Conservation (phyloP, 2,797 vertebrate genomes). For the Falco cherrug region DNA sequence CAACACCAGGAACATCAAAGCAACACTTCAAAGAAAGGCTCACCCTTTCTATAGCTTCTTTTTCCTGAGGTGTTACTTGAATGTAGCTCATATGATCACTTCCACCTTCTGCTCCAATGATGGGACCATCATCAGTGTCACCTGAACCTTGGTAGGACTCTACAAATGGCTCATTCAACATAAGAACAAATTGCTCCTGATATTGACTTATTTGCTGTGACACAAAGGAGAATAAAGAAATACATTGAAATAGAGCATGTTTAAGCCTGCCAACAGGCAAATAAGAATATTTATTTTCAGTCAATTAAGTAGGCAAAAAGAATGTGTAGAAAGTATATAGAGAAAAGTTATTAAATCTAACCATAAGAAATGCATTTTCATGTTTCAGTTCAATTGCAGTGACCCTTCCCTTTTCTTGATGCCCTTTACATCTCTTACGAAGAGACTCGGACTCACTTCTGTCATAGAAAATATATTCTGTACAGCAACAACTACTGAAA, state of each 20-base stretch:
- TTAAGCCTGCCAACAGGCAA: not conserved
- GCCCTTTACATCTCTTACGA: not conserved
- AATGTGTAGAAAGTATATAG: not conserved
- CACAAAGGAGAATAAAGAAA: constrained; percentile 39
- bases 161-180: constrained; percentile 93
- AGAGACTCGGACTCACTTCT: not conserved
- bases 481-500: not conserved
- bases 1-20: not conserved
- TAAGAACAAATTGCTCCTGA: constrained; percentile 97
- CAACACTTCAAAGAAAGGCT: constrained; percentile 42
- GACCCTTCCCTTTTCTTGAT: not conserved
- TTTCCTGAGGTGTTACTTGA: constrained; percentile 96
- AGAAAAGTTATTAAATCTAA: not conserved
- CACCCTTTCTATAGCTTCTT: constrained; percentile 98
- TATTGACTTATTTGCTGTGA: constrained; percentile 93
- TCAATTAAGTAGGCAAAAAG: not conserved
- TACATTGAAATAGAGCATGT: constrained; percentile 2
- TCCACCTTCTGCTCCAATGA: constrained; percentile 79
- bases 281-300: not conserved
- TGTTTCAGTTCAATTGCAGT: not conserved
- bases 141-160: constrained; percentile 82
- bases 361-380: not conserved
- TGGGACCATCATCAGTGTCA: constrained; percentile 65
- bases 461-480: not conserved
- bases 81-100: constrained; percentile 93